Evolutionary conservation across 2,888 invertebrate species (phyloP).

Genomic region (Atrina japonica): DNA sequence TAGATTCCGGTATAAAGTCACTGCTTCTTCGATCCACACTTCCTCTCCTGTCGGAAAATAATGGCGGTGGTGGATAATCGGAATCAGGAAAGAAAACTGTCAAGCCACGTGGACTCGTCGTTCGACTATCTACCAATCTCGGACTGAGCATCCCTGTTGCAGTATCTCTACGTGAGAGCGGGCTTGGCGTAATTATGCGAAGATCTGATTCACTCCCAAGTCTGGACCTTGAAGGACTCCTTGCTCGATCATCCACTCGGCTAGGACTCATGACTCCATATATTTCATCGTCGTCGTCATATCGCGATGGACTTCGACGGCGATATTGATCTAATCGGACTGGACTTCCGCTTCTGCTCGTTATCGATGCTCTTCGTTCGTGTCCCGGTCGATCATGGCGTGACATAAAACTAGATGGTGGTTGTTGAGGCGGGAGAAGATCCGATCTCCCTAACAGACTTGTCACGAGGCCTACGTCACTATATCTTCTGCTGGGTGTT

Average conservation of each 20-base stretch:
- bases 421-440: slow-evolving; percentile 22
- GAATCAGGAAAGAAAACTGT: slow-evolving; percentile 71
- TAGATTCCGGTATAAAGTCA: slow-evolving; percentile 41
- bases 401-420: slow-evolving; percentile 18
- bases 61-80: slow-evolving; percentile 56
- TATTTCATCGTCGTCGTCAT: slow-evolving; percentile 67
- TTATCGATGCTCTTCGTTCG: slow-evolving; percentile 52
- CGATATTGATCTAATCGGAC: slow-evolving; percentile 52
- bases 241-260: slow-evolving; percentile 64
- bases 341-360: slow-evolving; percentile 65
- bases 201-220: slow-evolving; percentile 70
- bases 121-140: slow-evolving; percentile 64
- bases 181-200: slow-evolving; percentile 65
- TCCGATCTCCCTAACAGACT: slow-evolving; percentile 40
- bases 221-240: slow-evolving; percentile 69
- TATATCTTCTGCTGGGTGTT: slow-evolving; percentile 40
- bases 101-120: slow-evolving; percentile 67
- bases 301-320: slow-evolving; percentile 66
- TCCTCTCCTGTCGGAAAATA: slow-evolving; percentile 46
- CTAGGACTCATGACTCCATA: slow-evolving; percentile 59
- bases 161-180: slow-evolving; percentile 64
- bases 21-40: slow-evolving; percentile 43
- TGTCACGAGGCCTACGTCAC: slow-evolving; percentile 45
- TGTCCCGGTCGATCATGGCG: slow-evolving; percentile 11
- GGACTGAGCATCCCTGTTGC: slow-evolving; percentile 67